phyloP scores from a whole-genome alignment of 2,888 invertebrate genomes.

The Eremobia ochroleuca region DNA sequence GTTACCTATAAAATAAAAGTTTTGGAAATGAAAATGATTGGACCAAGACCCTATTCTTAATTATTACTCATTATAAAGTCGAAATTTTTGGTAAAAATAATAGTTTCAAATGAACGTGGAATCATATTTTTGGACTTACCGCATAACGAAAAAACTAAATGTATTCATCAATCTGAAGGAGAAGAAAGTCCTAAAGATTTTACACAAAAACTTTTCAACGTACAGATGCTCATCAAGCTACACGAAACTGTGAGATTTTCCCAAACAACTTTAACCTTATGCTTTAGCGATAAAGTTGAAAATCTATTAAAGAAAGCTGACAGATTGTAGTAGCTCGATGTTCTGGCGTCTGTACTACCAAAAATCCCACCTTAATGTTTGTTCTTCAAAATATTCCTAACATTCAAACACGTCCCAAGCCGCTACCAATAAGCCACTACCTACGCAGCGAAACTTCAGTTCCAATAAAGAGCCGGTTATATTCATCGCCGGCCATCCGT shows the following conservation, averaged over 20 bases:
- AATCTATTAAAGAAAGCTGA: too few relatives aligned
- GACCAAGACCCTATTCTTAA: not conserved
- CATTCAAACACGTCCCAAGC: not conserved
- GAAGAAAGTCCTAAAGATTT: not conserved
- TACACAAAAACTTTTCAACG: not conserved
- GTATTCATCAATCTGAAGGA: not conserved
- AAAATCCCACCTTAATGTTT: not conserved
- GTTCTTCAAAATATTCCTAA: not conserved
- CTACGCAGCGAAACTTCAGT: conserved; percentile 62
- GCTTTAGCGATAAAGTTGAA: too few relatives aligned
- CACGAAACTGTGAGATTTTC: too few relatives aligned
- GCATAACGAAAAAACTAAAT: not conserved
- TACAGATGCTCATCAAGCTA: too few relatives aligned
- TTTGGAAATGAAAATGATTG: not conserved
- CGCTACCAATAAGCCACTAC: conserved; percentile 22
- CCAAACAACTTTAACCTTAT: too few relatives aligned
- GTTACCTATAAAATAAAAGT: not conserved
- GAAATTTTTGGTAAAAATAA: not conserved
- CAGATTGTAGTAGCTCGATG: too few relatives aligned
- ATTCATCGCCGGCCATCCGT: conserved; percentile 81
- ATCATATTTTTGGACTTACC: not conserved
- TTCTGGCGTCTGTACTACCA: too few relatives aligned
- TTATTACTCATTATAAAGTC: not conserved
- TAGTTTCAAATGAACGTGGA: not conserved
- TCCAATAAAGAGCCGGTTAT: conserved; percentile 77